phyloP scores from a whole-genome alignment of 2,888 invertebrate species.

The Cataglyphis albicans region DNA sequence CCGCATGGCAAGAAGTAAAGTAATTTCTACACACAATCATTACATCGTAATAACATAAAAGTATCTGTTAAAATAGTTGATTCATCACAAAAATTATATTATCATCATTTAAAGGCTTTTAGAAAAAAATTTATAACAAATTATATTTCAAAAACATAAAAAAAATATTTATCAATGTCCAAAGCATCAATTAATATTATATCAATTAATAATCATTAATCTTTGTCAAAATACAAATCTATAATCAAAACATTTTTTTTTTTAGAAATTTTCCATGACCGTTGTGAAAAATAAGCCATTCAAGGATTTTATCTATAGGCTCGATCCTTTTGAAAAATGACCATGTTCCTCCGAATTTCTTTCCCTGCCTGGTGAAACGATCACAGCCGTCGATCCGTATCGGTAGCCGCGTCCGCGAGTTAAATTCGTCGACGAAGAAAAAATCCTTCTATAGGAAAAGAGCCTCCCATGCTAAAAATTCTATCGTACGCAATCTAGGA shows the following conservation, averaged over 20 bases:
- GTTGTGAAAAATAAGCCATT: constrained; percentile 26
- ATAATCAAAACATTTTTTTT: constrained; percentile 28
- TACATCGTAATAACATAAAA: constrained; percentile 7
- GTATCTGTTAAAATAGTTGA: constrained; percentile 12
- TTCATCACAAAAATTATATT: background rate
- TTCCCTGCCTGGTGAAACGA: constrained; percentile 1
- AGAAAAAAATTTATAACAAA: background rate
- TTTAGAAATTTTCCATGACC: background rate
- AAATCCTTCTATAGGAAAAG: constrained; percentile 15
- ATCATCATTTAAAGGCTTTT: background rate
- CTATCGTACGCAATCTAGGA: constrained; percentile 49
- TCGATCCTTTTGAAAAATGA: constrained; percentile 31
- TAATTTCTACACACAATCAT: constrained; percentile 21
- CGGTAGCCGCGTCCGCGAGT: constrained; percentile 36
- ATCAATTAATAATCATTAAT: background rate
- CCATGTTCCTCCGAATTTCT: constrained; percentile 12
- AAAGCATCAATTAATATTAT: background rate
- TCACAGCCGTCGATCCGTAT: constrained; percentile 44
- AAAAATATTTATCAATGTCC: background rate
- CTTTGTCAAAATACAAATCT: background rate
- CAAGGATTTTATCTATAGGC: constrained; percentile 8
- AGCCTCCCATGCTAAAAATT: constrained; percentile 34
- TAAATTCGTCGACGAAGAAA: constrained; percentile 43
- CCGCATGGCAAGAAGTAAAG: constrained; percentile 9
- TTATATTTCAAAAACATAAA: background rate